Conservation (phyloP, 1,140 invertebrate species). For the Stenopsyche tienmushanensis region DNA sequence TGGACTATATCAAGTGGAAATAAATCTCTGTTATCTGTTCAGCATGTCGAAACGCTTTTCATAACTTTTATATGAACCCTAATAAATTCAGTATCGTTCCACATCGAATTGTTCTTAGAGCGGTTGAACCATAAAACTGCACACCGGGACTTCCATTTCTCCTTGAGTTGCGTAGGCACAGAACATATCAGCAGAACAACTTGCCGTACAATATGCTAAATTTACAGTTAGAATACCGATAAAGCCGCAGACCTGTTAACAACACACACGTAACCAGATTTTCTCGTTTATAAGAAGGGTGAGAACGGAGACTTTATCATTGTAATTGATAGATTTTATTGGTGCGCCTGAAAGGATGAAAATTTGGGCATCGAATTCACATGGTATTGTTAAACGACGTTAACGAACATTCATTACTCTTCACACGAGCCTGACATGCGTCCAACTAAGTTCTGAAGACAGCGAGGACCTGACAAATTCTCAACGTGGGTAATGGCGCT, state of each 20-base stretch:
- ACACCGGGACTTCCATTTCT: constrained; percentile 1
- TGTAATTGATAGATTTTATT: background rate
- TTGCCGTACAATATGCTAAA: constrained; percentile 32
- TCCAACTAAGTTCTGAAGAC: no score
- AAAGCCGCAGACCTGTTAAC: constrained; percentile 8
- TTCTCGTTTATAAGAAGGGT: constrained; percentile 19
- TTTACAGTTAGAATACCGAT: constrained; percentile 29
- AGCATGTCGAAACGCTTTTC: no score
- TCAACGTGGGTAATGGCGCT: no score
- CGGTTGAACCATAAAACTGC: background rate
- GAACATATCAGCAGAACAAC: constrained; percentile 22
- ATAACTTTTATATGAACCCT: background rate
- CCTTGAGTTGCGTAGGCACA: constrained; percentile 25
- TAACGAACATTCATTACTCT: no score
- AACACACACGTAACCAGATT: constrained; percentile 9
- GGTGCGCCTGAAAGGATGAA: background rate
- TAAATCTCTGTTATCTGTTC: no score
- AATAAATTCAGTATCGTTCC: background rate
- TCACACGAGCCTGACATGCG: no score
- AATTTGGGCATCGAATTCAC: no score
- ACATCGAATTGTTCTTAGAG: background rate
- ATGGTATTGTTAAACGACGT: no score
- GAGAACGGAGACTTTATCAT: background rate
- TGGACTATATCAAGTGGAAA: no score
- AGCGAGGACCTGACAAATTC: no score